Conservation (phyloP, 2,113 vertebrate genomes). For the Cololabis saira region DNA sequence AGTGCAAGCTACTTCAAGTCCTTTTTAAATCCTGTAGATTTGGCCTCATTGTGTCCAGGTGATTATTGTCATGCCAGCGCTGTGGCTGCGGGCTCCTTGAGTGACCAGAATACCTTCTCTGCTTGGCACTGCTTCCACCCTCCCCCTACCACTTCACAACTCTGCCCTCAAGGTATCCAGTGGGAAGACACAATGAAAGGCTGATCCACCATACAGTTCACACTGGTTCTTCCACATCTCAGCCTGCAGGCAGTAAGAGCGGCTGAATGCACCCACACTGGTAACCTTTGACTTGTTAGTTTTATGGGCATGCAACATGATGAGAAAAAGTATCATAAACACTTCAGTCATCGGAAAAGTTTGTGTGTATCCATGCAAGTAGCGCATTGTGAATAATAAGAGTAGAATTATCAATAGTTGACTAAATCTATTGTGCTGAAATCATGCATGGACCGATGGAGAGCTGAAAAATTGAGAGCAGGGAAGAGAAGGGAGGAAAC, state of each 20-base stretch:
- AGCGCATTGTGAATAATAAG: neutral
- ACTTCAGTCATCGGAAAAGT: neutral
- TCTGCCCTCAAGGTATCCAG: constrained; percentile 18
- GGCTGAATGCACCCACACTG: constrained; percentile 8
- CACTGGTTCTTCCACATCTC: constrained; percentile 22
- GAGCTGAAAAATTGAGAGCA: constrained; percentile 26
- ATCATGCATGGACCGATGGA: constrained; percentile 23
- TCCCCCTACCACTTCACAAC: constrained; percentile 27
- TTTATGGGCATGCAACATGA: constrained; percentile 21
- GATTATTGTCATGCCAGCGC: constrained; percentile 32
- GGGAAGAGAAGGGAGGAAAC: constrained; percentile 53
- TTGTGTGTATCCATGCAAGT: constrained; percentile 1
- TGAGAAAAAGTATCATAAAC: neutral
- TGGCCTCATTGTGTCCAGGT: constrained; percentile 69
- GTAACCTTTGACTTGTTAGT: constrained; percentile 22
- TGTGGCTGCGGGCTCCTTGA: constrained; percentile 25
- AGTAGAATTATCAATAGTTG: neutral
- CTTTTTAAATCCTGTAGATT: constrained; percentile 16
- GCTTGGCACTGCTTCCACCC: neutral
- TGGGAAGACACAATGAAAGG: constrained; percentile 48
- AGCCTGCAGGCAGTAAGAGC: constrained; percentile 24
- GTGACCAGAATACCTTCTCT: constrained; percentile 36
- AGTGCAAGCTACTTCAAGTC: neutral
- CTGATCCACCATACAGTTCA: constrained; percentile 33
- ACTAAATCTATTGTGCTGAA: constrained; percentile 24